These are phyloP conservation scores for Nasonia vitripennis DNA, from an alignment of 1,140 invertebrate species.

Conservation along the genomic window DNA sequence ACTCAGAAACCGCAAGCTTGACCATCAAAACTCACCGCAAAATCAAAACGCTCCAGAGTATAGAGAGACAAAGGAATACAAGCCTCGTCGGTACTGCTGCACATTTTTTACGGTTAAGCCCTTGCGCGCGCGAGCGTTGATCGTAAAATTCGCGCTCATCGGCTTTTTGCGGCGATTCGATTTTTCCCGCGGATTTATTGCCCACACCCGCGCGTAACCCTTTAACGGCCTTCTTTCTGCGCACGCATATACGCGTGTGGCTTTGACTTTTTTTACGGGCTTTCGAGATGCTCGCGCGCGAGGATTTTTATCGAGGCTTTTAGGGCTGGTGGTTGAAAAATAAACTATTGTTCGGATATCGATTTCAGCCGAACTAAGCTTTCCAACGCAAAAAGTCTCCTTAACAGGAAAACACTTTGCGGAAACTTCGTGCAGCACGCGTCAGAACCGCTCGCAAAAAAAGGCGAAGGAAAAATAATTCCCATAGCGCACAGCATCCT, in stretches of 20 bases:
- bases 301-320: constrained; percentile 2
- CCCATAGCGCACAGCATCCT: no score
- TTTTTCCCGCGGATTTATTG: constrained; percentile 25
- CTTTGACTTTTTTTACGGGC: constrained; percentile 9
- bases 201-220: background rate
- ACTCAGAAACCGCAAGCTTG: background rate
- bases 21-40: background rate
- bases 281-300: background rate
- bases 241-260: background rate
- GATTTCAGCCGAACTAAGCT: no score
- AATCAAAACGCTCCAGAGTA: background rate
- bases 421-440: no score
- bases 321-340: background rate
- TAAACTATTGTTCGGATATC: no score
- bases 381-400: no score
- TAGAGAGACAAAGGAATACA: constrained; percentile 11
- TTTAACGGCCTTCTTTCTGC: background rate
- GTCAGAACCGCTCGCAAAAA: no score
- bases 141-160: constrained; percentile 42
- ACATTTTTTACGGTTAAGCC: constrained; percentile 29
- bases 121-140: background rate
- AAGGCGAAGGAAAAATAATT: no score
- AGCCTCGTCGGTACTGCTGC: background rate
- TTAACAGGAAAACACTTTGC: no score
- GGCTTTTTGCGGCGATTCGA: constrained; percentile 38